Evolutionary conservation across 2,888 invertebrate genomes (phyloP).

Genomic region (Chymomyza procnemis): DNA sequence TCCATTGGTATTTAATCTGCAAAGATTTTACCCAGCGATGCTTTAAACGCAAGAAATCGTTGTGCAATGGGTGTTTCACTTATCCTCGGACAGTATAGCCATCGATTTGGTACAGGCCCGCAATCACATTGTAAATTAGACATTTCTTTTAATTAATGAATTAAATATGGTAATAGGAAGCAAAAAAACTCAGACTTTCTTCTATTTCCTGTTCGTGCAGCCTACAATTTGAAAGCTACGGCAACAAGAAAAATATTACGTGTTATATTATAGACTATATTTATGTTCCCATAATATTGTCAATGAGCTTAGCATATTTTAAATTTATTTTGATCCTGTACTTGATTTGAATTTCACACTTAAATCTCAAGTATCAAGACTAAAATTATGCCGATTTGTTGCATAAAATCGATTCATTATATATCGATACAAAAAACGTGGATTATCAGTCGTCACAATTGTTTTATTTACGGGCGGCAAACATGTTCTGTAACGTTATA

Average conservation of each 20-base stretch:
- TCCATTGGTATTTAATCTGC: conserved; percentile 89
- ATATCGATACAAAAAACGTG: neutral
- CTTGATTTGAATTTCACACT: no score
- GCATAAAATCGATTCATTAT: neutral
- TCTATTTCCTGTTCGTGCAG: neutral
- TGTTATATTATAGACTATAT: no score
- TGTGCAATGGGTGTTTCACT: conserved; percentile 84
- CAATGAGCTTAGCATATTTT: no score
- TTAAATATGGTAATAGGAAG: neutral
- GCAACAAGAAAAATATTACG: no score
- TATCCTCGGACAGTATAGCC: conserved; percentile 92
- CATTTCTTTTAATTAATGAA: conserved; percentile 18
- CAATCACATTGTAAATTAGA: conserved; percentile 5
- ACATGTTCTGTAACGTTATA: conserved; percentile 51
- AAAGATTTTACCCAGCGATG: conserved; percentile 90
- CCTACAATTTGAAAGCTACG: no score
- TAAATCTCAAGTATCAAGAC: neutral
- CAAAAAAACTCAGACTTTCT: neutral
- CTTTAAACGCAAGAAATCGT: conserved; percentile 86
- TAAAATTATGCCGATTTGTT: neutral
- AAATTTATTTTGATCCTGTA: no score
- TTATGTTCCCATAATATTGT: no score
- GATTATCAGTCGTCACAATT: neutral
- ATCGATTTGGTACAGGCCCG: conserved; percentile 87
- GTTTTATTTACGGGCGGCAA: neutral